Evolutionary conservation across 2,888 invertebrate genomes (phyloP).

Genomic region (Cantharis lateralis): DNA sequence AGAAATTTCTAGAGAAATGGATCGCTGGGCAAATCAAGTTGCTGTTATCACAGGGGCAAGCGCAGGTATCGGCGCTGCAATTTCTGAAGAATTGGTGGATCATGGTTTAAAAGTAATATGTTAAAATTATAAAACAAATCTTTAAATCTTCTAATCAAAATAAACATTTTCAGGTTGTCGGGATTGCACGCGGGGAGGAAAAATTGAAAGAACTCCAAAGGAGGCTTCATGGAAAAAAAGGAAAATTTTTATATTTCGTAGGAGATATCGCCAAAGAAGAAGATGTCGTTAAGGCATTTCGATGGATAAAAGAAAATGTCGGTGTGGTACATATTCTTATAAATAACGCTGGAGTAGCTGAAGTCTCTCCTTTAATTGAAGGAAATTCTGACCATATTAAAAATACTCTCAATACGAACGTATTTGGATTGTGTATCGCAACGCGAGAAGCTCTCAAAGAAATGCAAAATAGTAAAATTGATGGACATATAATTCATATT

Average conservation of each 20-base stretch:
- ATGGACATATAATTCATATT: not conserved
- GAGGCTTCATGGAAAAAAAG: not conserved
- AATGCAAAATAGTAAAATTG: not conserved
- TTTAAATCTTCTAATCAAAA: too few species aligned
- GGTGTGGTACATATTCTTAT: not conserved
- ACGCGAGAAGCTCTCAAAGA: not conserved
- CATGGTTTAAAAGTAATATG: not conserved
- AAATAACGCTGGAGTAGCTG: not conserved
- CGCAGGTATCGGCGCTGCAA: not conserved
- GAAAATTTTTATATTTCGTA: not conserved
- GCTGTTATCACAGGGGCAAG: not conserved
- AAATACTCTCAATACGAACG: not conserved
- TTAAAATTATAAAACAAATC: too few species aligned
- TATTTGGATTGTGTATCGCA: not conserved
- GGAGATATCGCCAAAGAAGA: not conserved
- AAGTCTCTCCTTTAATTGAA: not conserved
- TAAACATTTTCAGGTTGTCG: not conserved
- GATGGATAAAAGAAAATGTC: not conserved
- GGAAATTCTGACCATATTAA: not conserved
- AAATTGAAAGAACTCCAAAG: not conserved
- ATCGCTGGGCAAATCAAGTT: not conserved
- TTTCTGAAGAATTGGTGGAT: not conserved
- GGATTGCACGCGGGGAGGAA: not conserved
- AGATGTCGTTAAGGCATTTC: not conserved
- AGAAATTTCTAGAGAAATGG: not conserved